Conservation (phyloP, 2,888 invertebrate species). For the Scaeva pyrastri region DNA sequence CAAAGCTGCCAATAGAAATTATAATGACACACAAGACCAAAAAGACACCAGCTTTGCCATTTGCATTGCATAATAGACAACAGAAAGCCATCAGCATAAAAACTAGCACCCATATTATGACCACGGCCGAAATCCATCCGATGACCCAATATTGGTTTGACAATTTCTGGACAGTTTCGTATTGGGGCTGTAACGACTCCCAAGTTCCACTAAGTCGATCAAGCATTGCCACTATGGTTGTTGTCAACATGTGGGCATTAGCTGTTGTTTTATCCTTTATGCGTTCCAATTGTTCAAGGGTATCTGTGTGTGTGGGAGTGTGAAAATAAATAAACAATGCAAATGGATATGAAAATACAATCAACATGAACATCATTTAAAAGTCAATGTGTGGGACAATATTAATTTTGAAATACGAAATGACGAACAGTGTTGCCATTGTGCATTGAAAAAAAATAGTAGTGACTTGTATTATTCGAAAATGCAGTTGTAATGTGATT, state of each 20-base stretch:
- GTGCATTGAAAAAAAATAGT: not conserved
- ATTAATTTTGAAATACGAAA: conserved; percentile 27
- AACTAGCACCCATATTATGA: conserved; percentile 82
- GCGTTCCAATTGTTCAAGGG: conserved; percentile 82
- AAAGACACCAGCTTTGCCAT: conserved; percentile 81
- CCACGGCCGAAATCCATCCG: conserved; percentile 81
- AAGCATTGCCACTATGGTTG: conserved; percentile 81
- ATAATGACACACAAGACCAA: conserved; percentile 81
- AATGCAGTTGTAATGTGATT: too few relatives aligned
- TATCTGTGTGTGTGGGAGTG: conserved; percentile 78
- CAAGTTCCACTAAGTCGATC: conserved; percentile 81
- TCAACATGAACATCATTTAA: not conserved
- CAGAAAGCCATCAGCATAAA: conserved; percentile 82
- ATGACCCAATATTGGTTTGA: conserved; percentile 82
- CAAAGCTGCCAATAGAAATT: conserved; percentile 82
- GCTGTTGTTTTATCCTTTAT: conserved; percentile 83
- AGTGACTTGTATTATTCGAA: too few relatives aligned
- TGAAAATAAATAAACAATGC: not conserved
- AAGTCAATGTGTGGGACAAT: conserved; percentile 17
- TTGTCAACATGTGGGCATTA: conserved; percentile 82
- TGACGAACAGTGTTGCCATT: conserved; percentile 2
- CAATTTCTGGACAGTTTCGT: conserved; percentile 80
- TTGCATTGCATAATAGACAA: conserved; percentile 82
- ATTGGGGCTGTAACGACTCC: conserved; percentile 80
- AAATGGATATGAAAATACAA: conserved; percentile 26